Conservation (phyloP, 2,888 invertebrate genomes). For the Seladonia tumulorum region DNA sequence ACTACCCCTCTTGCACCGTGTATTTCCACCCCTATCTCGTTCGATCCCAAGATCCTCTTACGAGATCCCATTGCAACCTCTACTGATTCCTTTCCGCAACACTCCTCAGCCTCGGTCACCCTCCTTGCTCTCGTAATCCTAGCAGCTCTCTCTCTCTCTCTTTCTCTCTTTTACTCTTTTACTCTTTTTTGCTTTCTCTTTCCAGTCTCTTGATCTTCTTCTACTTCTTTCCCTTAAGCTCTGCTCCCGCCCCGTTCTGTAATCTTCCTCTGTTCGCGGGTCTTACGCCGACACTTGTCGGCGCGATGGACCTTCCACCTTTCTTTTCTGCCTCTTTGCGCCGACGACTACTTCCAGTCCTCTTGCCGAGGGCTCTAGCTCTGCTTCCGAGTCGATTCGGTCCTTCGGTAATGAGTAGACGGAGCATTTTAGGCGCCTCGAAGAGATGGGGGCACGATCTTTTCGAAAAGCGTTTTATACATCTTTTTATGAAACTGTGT, state of each 20-base stretch:
- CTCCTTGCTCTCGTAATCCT: not conserved
- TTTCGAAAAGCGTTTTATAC: not conserved
- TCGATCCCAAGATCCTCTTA: constrained; percentile 27
- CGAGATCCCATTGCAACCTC: constrained; percentile 20
- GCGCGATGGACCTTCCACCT: not conserved
- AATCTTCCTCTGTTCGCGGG: constrained; percentile 22
- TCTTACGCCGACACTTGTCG: constrained; percentile 6
- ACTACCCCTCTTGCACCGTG: not conserved
- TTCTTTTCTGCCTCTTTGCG: not conserved
- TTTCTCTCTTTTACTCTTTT: not conserved
- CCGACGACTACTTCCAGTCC: not conserved
- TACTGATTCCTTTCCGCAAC: constrained; percentile 15
- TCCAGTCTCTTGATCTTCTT: not conserved
- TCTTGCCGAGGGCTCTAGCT: not conserved
- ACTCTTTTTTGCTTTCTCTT: not conserved
- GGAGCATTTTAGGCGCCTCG: not conserved
- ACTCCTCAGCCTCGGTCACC: not conserved
- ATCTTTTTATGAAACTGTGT: not conserved
- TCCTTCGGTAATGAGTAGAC: not conserved
- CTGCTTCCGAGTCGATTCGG: not conserved
- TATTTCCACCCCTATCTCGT: not conserved
- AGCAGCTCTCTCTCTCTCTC: not conserved
- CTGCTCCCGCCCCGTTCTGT: not conserved
- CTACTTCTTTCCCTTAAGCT: not conserved
- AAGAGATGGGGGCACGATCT: not conserved